These are phyloP conservation scores for Eristalis arbustorum DNA, from an alignment of 2,888 invertebrate genomes.

Conservation along the genomic window DNA sequence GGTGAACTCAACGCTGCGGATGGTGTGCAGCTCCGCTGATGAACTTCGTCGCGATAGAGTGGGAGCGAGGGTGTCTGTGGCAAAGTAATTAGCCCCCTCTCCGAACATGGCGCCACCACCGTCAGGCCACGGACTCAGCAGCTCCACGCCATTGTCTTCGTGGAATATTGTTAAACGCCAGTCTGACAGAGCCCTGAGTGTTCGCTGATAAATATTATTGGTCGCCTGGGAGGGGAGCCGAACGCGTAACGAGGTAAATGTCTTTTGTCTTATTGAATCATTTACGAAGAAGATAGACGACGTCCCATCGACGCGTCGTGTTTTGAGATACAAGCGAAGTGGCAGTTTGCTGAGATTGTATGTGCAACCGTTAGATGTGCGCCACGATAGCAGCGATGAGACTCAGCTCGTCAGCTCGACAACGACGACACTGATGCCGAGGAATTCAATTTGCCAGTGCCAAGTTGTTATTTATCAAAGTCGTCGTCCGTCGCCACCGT, in stretches of 20 bases:
- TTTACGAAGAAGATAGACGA: conserved; percentile 29
- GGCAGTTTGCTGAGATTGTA: conserved; percentile 15
- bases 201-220: not conserved
- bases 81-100: not conserved
- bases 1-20: conserved; percentile 22
- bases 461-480: conserved; percentile 61
- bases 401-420: not conserved
- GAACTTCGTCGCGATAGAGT: not conserved
- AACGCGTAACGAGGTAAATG: conserved; percentile 55
- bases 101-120: not conserved
- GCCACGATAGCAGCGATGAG: not conserved
- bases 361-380: not conserved
- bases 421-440: conserved; percentile 24
- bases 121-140: not conserved
- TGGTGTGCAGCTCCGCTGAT: not conserved
- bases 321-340: conserved; percentile 20
- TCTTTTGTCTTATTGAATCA: conserved; percentile 62
- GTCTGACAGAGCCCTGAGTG: not conserved
- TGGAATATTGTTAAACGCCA: conserved; percentile 22
- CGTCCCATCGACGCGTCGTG: not conserved
- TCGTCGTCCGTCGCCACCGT: not conserved
- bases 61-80: not conserved
- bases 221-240: not conserved
- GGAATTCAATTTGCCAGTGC: conserved; percentile 60
- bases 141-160: conserved; percentile 3